Base-by-base conservation (phyloP, 2,888 invertebrate genomes). In the Lamellibrachia columna region DNA sequence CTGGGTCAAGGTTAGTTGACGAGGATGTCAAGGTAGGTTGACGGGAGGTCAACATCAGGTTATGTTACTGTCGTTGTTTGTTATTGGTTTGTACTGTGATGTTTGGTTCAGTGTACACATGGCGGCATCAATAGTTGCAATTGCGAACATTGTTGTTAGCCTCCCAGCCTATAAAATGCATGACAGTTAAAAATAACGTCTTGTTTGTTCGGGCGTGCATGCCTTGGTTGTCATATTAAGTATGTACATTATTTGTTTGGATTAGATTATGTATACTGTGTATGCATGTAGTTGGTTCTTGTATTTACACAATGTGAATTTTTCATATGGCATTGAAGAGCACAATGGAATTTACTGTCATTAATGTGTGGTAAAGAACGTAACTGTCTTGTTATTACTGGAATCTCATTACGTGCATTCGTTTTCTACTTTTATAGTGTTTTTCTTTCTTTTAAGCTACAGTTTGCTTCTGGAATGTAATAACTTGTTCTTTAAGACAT, bases 391-490 rank as follows among this genome's bases (percentile, higher is more conserved):
- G 6, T 75, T 75, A 75, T 22, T n/a, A 22, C n/a, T 75, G n/a
- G 75, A 75, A 75, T 75, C 22, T 75, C 75, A 75, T n/a, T n/a
- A 75, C 6, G 22, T 75, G 75, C 15, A 11, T 11, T 75, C 75
- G 22, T 75, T 75, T 75, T 75, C 75, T 75, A 75, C 75, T 75
- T 75, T 75, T 75, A 75, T 75, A 22, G 15, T 11, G 15, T 11
- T 75, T 22, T 75, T 75, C 22, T 22, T 75, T 75, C 22, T 22
- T 75, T 75, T 75, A 75, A 75, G 22, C 22, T 75, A 75, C 6
- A n/a, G 75, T 75, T 75, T 75, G 75, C 75, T 75, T 75, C 75
- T 75, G 75, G 75, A 75, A 75, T 75, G 75, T 75, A 75, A 75
- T 1, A 75, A 75, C 75, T 75, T 75, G 6, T 75, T 75, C 75